A percentile compares a stretch with the other conserved stretches of the same genome.
Evolutionary conservation across 2,888 invertebrate genomes (phyloP).

Genomic region (Terebella lapidaria): DNA sequence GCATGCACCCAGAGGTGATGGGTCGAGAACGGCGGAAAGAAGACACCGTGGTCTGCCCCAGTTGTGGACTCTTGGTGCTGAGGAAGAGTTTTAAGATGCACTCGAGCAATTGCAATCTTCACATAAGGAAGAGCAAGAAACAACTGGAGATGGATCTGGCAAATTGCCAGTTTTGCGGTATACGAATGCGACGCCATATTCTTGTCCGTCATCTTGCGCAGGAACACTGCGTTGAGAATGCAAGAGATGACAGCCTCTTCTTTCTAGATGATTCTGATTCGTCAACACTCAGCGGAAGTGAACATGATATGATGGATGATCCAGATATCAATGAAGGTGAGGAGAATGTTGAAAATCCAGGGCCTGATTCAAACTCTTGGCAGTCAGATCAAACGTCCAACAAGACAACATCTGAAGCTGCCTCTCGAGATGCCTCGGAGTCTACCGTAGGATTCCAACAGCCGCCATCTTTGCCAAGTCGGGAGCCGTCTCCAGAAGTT

Average conservation of each 20-base stretch:
- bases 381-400: no score
- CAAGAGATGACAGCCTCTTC: neutral
- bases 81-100: slow-evolving; percentile 13
- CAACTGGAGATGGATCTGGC: slow-evolving; percentile 14
- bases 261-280: slow-evolving; percentile 6
- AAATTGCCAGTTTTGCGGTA: slow-evolving; percentile 20
- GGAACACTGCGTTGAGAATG: slow-evolving; percentile 16
- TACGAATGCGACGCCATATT: slow-evolving; percentile 16
- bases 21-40: neutral
- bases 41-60: slow-evolving; percentile 11
- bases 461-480: no score
- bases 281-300: slow-evolving; percentile 8
- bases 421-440: no score
- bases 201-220: slow-evolving; percentile 18
- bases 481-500: no score
- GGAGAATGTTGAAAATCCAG: no score
- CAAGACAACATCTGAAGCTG: no score
- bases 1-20: slow-evolving; percentile 12
- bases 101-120: slow-evolving; percentile 4
- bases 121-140: slow-evolving; percentile 7
- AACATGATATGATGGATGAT: slow-evolving; percentile 5
- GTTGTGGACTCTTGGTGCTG: slow-evolving; percentile 7
- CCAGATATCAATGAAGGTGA: neutral
- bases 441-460: no score
- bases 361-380: no score